Evolutionary conservation across 2,797 vertebrate species (phyloP).

Genomic region (Neostethus bicornis): DNA sequence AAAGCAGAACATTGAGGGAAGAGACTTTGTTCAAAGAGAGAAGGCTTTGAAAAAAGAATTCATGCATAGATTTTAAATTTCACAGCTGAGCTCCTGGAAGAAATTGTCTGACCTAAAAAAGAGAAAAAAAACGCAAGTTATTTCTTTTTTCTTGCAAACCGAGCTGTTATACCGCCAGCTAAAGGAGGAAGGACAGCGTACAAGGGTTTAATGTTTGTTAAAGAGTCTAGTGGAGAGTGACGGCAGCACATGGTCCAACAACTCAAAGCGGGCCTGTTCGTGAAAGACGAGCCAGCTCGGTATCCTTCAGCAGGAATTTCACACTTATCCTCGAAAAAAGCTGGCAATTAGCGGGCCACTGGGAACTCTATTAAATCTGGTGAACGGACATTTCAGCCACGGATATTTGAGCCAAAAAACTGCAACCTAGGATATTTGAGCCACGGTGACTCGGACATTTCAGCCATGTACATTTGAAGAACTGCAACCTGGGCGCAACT

Average conservation of each 20-base stretch:
- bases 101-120: constrained; percentile 75
- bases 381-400: no score
- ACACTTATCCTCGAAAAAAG: constrained; percentile 60
- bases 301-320: constrained; percentile 61
- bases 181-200: constrained; percentile 32
- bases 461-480: no score
- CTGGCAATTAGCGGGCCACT: constrained; percentile 54
- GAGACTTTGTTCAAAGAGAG: constrained; percentile 39
- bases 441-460: no score
- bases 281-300: constrained; percentile 66
- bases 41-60: constrained; percentile 49
- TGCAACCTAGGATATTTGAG: no score
- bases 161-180: constrained; percentile 54
- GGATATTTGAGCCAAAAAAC: no score
- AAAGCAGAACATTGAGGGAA: constrained; percentile 23
- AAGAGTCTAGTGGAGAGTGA: constrained; percentile 67
- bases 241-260: constrained; percentile 67
- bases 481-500: no score
- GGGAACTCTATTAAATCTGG: constrained; percentile 44
- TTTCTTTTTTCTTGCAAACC: constrained; percentile 73
- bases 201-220: constrained; percentile 63
- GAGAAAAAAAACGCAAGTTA: constrained; percentile 57
- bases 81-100: constrained; percentile 81
- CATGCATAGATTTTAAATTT: constrained; percentile 86
- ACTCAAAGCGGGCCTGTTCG: constrained; percentile 53